A percentile compares a stretch with the other conserved stretches of the same genome.
These are phyloP conservation scores for Branchinecta sandiegonensis DNA, from an alignment of 2,888 invertebrate genomes.

Conservation along the genomic window DNA sequence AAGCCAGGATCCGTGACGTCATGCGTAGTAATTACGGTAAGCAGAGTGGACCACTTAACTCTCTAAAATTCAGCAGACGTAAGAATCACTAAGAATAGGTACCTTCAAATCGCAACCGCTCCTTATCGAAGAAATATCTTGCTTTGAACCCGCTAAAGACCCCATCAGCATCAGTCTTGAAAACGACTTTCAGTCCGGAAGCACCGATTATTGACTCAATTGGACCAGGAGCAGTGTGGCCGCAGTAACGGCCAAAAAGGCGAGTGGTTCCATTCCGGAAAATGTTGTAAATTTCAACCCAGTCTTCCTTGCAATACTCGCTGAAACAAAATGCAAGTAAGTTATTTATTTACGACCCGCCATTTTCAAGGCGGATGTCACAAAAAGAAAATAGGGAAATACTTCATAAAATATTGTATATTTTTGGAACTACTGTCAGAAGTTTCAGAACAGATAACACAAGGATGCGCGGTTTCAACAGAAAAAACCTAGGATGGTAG, in stretches of 20 bases:
- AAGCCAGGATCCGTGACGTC: too few species aligned
- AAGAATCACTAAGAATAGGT: background rate
- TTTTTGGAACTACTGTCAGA: too few species aligned
- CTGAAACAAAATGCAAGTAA: conserved; percentile 22
- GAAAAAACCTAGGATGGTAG: too few species aligned
- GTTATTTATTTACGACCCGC: too few species aligned
- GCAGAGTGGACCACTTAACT: too few species aligned
- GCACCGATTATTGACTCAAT: conserved; percentile 81
- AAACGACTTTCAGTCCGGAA: conserved; percentile 66
- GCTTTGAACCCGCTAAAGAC: conserved; percentile 94
- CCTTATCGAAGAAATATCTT: conserved; percentile 77
- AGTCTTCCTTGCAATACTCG: conserved; percentile 71
- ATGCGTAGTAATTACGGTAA: too few species aligned
- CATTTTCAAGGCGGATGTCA: too few species aligned
- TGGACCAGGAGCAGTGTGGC: conserved; percentile 79
- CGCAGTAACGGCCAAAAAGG: conserved; percentile 81
- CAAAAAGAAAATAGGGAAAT: too few species aligned
- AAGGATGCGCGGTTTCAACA: too few species aligned
- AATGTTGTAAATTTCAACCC: conserved; percentile 83
- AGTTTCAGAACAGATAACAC: too few species aligned
- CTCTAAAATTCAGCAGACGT: too few species aligned
- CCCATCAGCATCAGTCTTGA: conserved; percentile 71
- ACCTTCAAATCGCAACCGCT: conserved; percentile 69
- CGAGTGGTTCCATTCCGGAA: conserved; percentile 66
- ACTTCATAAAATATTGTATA: too few species aligned